phyloP scores from a whole-genome alignment of 2,888 invertebrate species.

The Hoplodrina blanda region DNA sequence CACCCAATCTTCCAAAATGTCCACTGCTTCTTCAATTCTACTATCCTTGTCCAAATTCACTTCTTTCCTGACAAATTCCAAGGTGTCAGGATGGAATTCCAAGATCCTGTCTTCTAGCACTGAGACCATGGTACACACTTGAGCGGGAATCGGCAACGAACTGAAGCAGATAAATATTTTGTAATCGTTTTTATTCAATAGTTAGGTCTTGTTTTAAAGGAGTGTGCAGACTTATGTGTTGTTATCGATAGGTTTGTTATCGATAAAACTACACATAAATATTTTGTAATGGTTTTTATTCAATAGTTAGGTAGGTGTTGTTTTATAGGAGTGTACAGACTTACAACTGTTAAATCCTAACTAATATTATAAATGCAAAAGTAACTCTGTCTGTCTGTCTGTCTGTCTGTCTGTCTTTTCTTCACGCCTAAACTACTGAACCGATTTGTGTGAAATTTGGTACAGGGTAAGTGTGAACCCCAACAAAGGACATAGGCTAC shows the following conservation, averaged over 20 bases:
- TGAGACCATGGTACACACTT: constrained; percentile 58
- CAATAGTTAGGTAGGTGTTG: no score
- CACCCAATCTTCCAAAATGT: constrained; percentile 71
- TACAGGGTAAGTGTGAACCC: no score
- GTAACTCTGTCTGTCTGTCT: no score
- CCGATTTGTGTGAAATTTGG: no score
- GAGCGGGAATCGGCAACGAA: neutral
- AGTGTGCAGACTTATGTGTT: constrained; percentile 4
- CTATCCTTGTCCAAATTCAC: constrained; percentile 65
- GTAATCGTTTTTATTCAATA: constrained; percentile 27
- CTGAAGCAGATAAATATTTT: constrained; percentile 18
- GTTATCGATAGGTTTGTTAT: neutral
- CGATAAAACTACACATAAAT: no score
- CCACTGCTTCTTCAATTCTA: constrained; percentile 69
- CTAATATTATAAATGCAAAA: no score
- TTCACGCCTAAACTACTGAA: no score
- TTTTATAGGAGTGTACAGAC: no score
- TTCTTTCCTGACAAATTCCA: constrained; percentile 63
- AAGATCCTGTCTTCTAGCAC: constrained; percentile 53
- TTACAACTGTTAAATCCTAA: no score
- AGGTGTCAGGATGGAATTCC: constrained; percentile 63
- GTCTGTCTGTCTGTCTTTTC: no score
- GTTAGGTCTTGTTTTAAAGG: constrained; percentile 39
- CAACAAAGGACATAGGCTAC: no score
- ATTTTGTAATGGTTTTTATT: no score